Base-by-base conservation (phyloP, 1,140 invertebrate species). In the Aphis gossypii region DNA sequence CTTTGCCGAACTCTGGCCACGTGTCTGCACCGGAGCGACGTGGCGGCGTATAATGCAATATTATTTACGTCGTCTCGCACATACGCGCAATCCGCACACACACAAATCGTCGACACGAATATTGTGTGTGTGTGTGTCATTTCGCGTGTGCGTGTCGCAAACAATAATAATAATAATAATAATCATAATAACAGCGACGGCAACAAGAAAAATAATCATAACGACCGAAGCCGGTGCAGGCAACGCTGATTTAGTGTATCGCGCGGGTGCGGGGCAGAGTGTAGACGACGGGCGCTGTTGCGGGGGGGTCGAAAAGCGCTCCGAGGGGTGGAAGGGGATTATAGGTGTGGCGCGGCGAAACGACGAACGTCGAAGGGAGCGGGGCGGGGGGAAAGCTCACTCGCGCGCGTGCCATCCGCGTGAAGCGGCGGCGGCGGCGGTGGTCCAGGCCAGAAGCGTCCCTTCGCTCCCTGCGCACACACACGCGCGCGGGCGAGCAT, bases 391-490 rank as follows among this genome's bases (percentile, higher is more conserved):
- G 51, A 89, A 89, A 89, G 87, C 87, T 89, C 87, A 38, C 48
- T 89, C 48, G 48, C 20, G 51, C 51, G 87, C 87, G 87, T 89
- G 87, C 87, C 51, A 54, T 89, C 87, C 87, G 48, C 20, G 51
- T 56, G 87, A 54, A 89, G 87, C 87, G n/a, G 48, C 44, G 84
- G 25, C 48, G 30, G 18, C 51, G 46, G 44, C 7, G 48, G 48
- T 87, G 30, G 60, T n/a, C 46, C 86, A 87, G 44, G 87, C 87
- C 87, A 89, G 87, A 89, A 89, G 87, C 87, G 87, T 89, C 87
- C 48, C 87, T 89, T 89, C 51, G 35, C 48, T 56, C 51, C 48
- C n/a, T 14, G 21, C 48, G 35, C n/a, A 35, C 48, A 87, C 48
- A 87, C 48, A 87, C 21, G 8, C 0, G 20, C 8, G 9, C 46